Percentiles rank a stretch among this genome's conserved stretches.
phyloP scores from a whole-genome alignment of 2,888 invertebrate genomes.

The Metalampra italica region DNA sequence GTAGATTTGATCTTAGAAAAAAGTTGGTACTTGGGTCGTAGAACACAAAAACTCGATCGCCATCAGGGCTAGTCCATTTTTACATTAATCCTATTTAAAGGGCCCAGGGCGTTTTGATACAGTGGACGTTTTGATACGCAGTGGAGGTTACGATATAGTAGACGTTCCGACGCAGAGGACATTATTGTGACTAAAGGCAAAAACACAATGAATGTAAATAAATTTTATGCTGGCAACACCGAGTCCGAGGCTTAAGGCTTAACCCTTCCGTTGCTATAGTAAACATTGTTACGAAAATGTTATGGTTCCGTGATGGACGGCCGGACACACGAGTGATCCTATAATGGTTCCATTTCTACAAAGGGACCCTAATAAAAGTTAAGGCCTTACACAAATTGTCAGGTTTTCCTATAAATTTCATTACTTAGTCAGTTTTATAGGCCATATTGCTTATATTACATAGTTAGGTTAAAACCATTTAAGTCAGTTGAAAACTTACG shows the following conservation, averaged over 20 bases:
- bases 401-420: background rate
- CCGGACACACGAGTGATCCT: background rate
- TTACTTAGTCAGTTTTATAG: background rate
- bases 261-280: slow-evolving; percentile 18
- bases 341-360: background rate
- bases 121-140: no score
- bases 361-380: slow-evolving; percentile 2
- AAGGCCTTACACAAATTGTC: background rate
- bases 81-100: no score
- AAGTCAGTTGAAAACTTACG: background rate
- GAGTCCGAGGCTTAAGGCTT: slow-evolving; percentile 20
- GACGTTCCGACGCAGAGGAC: no score
- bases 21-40: no score
- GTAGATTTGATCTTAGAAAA: no score
- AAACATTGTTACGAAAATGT: background rate
- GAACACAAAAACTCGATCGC: no score
- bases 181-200: no score
- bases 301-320: background rate
- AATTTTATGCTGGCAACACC: slow-evolving; percentile 14
- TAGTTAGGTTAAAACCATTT: background rate
- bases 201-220: background rate
- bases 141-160: no score
- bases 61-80: no score
- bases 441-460: background rate
- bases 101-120: no score